Percentiles rank a stretch among this genome's conserved stretches.
phyloP scores from a whole-genome alignment of 2,888 invertebrate genomes.

The Drosophila limbata region DNA sequence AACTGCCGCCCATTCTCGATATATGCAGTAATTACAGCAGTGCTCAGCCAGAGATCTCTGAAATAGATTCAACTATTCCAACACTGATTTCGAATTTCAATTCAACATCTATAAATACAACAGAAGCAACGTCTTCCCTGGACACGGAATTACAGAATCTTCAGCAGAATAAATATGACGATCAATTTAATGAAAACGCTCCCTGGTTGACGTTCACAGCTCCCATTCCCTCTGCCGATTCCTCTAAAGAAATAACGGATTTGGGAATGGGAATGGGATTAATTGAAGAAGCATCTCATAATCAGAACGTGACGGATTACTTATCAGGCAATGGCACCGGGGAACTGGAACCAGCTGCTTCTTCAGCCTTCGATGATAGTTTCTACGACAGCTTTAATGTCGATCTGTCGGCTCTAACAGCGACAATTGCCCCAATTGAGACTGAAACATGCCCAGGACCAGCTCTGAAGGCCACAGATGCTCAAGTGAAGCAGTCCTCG shows the following conservation, averaged over 20 bases:
- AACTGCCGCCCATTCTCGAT: constrained; percentile 58
- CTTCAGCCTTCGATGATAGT: constrained; percentile 74
- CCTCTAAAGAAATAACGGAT: not conserved
- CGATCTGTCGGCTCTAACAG: constrained; percentile 70
- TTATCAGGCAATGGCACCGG: not conserved
- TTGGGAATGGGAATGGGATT: not conserved
- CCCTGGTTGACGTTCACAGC: not conserved
- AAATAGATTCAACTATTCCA: constrained; percentile 1
- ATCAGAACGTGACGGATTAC: not conserved
- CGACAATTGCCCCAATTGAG: constrained; percentile 49
- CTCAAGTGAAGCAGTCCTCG: constrained; percentile 27
- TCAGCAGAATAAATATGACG: not conserved
- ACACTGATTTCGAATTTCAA: not conserved
- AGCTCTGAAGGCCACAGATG: not conserved
- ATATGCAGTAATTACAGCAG: constrained; percentile 25
- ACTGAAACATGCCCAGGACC: constrained; percentile 23
- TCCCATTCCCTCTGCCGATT: not conserved
- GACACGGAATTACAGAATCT: not conserved
- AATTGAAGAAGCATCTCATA: not conserved
- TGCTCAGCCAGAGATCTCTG: not conserved
- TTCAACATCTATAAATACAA: not conserved
- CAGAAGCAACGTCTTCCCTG: constrained; percentile 2
- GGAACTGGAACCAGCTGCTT: constrained; percentile 2
- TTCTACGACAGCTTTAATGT: constrained; percentile 82
- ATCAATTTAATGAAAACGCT: constrained; percentile 1